Evolutionary conservation across 2,888 invertebrate genomes (phyloP), one percentile per base, ranked within the genome.

Genomic region (Helobdella robusta): DNA sequence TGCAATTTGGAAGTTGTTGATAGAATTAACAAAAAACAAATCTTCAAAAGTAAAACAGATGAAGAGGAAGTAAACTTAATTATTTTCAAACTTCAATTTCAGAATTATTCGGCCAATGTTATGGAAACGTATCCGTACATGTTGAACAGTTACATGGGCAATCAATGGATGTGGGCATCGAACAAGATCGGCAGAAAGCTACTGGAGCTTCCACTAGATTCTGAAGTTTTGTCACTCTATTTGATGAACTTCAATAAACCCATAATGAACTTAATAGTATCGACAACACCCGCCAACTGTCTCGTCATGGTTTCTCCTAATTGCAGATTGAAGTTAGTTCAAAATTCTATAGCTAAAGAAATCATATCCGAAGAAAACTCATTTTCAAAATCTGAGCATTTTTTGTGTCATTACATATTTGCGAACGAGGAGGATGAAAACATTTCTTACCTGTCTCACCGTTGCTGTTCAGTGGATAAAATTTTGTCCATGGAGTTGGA

Each of bases 221-320:
- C 70, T 6, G 71, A 70, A 46, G 70, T 71, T n/a, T 59, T 71
- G 46, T 71, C 70, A 4, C 64, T 71, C 56, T 70, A 71, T 46
- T 65, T 69, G n/a, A 59, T 71, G 28, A 65, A 66, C 40, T 44
- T 34, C 32, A 65, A 66, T 11, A 44, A 68, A 20, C 60, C 65
- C 18, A 35, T 35, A 34, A 54, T 71, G 18, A 58, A 66, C 25
- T 20, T 71, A 20, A 40, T 54, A n/a, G 34, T 70, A 15, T 32
- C 44, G 2, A 60, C 61, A 1, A 52, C 40, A 25, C 70, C 71
- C 18, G 25, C 36, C 20, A 62, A 59, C 20, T 71, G 71, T 40
- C 60, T 71, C 44, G 50, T 70, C 23, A 56, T 59, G 66, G 61
- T 63, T 18, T 68, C 70, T n/a, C 69, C 70, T 5, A 65, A 69